Percentiles rank a stretch among this genome's conserved stretches.
Conservation (phyloP, 2,113 vertebrate genomes). For the Pelusios castaneus region DNA sequence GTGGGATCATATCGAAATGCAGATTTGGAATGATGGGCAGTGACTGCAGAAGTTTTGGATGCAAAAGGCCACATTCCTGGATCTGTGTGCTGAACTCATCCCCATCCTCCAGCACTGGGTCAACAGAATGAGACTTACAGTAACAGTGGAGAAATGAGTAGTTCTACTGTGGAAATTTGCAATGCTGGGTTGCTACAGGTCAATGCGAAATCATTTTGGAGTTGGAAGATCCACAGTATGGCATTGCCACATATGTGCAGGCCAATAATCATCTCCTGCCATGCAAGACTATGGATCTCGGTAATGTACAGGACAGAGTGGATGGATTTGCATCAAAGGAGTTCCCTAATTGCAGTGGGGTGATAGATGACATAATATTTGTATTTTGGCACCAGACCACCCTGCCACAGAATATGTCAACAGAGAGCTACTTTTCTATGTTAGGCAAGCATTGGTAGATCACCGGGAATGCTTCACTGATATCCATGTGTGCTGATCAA, state of each 20-base stretch:
- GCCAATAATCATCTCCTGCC: not conserved
- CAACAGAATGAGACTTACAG: not conserved
- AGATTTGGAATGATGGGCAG: not conserved
- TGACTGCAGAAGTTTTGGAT: not conserved
- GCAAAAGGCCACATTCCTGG: not conserved
- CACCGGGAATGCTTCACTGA: not conserved
- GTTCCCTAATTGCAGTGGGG: not conserved
- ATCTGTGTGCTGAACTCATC: not conserved
- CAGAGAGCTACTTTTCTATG: not conserved
- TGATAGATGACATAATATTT: not conserved
- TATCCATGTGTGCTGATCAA: not conserved
- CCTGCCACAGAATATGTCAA: not conserved
- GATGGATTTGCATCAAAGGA: not conserved
- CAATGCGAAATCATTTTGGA: not conserved
- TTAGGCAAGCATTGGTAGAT: not conserved
- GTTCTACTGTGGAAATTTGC: not conserved
- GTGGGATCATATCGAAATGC: not conserved
- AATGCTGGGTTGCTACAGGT: not conserved
- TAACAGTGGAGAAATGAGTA: not conserved
- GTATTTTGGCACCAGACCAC: not conserved
- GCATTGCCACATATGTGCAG: not conserved
- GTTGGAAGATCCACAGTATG: not conserved
- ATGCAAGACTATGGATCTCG: not conserved
- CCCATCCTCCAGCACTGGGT: not conserved
- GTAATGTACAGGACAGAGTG: not conserved